Percentiles rank a stretch among this genome's conserved stretches.
Evolutionary conservation across 1,140 invertebrate species (phyloP).

Genomic region (Geopemphigus sp.): DNA sequence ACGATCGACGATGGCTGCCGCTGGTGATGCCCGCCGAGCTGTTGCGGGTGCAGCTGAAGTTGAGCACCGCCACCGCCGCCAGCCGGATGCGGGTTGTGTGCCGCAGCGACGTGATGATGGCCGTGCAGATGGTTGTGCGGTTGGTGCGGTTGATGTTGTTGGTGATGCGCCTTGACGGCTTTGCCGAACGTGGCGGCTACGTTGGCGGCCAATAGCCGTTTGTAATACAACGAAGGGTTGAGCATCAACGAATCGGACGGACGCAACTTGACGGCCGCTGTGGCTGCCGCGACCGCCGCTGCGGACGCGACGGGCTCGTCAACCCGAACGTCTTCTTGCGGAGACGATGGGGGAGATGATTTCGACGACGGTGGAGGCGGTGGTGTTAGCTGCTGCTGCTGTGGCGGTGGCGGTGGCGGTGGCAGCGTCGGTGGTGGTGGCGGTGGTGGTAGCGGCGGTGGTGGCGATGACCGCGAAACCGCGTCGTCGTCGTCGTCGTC

Average conservation of each 20-base stretch:
- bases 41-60: not conserved
- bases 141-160: constrained; percentile 18
- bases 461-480: constrained; percentile 25
- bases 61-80: not conserved
- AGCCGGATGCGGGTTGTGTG: no score
- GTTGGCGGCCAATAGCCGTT: constrained; percentile 53
- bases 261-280: constrained; percentile 52
- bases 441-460: constrained; percentile 43
- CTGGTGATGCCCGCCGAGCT: constrained; percentile 1
- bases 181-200: constrained; percentile 52
- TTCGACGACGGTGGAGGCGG: constrained; percentile 7
- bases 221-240: constrained; percentile 52
- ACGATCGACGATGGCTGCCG: not conserved
- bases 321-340: constrained; percentile 24
- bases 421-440: constrained; percentile 41
- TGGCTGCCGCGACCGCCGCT: constrained; percentile 54
- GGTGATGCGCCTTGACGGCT: constrained; percentile 45
- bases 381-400: constrained; percentile 13
- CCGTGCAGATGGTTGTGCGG: not conserved
- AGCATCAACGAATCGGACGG: constrained; percentile 34
- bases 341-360: constrained; percentile 36
- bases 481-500: constrained; percentile 16
- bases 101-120: not conserved
- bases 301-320: constrained; percentile 48
- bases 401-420: not conserved